Percentiles rank a stretch among this genome's conserved stretches.
These are phyloP conservation scores for Nothoprocta pentlandii DNA, from an alignment of 2,113 vertebrate genomes.

Conservation along the genomic window DNA sequence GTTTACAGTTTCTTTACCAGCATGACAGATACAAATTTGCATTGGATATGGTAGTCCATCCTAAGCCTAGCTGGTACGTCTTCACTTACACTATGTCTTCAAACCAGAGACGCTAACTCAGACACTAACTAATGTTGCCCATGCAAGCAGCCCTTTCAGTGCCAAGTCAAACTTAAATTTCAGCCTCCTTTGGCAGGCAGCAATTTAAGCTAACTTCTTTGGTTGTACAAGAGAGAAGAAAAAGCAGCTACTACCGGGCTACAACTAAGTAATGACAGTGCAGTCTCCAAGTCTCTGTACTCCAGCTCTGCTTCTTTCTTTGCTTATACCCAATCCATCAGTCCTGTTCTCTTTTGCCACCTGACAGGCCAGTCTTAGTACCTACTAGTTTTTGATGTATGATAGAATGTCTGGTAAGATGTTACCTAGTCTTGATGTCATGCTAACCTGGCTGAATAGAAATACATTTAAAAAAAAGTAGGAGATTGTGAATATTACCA, in stretches of 20 bases:
- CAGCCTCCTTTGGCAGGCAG: neutral
- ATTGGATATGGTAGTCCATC: neutral
- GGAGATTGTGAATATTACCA: neutral
- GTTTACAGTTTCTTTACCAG: neutral
- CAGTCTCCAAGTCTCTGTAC: neutral
- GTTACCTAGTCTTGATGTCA: neutral
- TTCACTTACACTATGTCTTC: neutral
- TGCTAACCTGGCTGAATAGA: neutral
- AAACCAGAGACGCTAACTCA: conserved; percentile 6
- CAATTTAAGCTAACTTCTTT: conserved; percentile 8
- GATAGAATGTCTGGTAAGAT: neutral
- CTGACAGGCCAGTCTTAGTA: neutral
- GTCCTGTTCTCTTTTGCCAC: neutral
- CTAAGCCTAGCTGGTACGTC: neutral
- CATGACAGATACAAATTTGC: neutral
- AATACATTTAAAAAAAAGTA: neutral
- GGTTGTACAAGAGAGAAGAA: neutral
- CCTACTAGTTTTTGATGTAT: neutral
- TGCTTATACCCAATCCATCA: neutral
- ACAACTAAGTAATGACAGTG: neutral
- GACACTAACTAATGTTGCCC: neutral
- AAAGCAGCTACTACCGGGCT: neutral
- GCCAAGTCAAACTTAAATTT: conserved; percentile 7
- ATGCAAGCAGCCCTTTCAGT: neutral
- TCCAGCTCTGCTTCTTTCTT: neutral